Conservation (phyloP, 2,113 vertebrate genomes). For the Melanocharis versteri region DNA sequence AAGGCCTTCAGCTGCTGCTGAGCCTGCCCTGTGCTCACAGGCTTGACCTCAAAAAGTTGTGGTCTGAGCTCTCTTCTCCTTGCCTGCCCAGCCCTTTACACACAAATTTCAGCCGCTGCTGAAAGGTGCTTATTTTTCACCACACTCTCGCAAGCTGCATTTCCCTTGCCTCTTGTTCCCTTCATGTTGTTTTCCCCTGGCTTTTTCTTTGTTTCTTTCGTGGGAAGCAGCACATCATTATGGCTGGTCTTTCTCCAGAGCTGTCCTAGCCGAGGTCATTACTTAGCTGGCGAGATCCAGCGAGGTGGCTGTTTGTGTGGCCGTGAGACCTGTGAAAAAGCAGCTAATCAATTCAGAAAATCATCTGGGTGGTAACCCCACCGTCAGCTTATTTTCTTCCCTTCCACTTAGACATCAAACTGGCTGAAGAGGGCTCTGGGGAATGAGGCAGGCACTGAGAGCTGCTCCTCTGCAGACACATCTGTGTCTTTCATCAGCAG, state of each 20-base stretch:
- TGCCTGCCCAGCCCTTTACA: neutral
- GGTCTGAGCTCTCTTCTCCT: neutral
- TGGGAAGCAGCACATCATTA: slow-evolving; percentile 52
- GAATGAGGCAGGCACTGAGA: slow-evolving; percentile 38
- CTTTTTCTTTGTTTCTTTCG: slow-evolving; percentile 55
- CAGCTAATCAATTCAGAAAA: slow-evolving; percentile 71
- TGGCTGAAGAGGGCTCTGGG: slow-evolving; percentile 66
- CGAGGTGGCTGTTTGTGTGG: slow-evolving; percentile 41
- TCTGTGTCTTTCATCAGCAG: slow-evolving; percentile 70
- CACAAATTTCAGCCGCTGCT: neutral
- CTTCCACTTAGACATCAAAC: slow-evolving; percentile 72
- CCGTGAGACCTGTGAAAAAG: slow-evolving; percentile 26
- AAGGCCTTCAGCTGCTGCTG: neutral
- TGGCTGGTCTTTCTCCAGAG: slow-evolving; percentile 44
- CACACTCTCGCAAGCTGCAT: neutral
- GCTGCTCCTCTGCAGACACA: slow-evolving; percentile 62
- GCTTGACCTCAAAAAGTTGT: neutral
- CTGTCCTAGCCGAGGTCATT: slow-evolving; percentile 34
- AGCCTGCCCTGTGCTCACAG: neutral
- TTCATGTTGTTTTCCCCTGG: neutral
- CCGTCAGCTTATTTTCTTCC: slow-evolving; percentile 71
- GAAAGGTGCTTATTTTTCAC: neutral
- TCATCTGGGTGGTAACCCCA: slow-evolving; percentile 70
- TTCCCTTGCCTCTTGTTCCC: neutral
- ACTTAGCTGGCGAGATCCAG: slow-evolving; percentile 12